A percentile compares a stretch with the other conserved stretches of the same genome.
Conservation (phyloP, 2,888 invertebrate species). For the Dromius quadrimaculatus region DNA sequence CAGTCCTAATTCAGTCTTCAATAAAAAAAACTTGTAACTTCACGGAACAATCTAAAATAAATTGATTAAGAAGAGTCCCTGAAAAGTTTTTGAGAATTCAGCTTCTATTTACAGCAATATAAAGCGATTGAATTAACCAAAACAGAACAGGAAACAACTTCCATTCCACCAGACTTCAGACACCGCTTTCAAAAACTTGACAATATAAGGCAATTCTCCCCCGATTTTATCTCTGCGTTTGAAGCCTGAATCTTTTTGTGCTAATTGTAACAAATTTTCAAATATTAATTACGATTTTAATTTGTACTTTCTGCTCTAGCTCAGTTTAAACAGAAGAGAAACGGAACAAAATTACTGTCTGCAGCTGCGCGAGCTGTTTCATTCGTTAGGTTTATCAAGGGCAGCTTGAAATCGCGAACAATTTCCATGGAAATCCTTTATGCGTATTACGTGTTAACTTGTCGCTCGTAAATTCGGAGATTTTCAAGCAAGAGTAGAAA, state of each 20-base stretch:
- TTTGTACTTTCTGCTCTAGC: conserved; percentile 26
- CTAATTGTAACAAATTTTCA: conserved; percentile 46
- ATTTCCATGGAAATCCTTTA: conserved; percentile 50
- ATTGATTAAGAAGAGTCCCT: too few relatives aligned
- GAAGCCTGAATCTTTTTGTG: not conserved
- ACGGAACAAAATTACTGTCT: conserved; percentile 41
- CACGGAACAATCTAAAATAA: too few relatives aligned
- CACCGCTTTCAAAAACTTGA: conserved; percentile 28
- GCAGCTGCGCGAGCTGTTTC: conserved; percentile 29
- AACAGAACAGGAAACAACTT: conserved; percentile 26
- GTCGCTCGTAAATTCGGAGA: conserved; percentile 51
- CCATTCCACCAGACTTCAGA: not conserved
- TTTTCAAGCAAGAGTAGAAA: conserved; percentile 37
- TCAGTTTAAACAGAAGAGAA: conserved; percentile 37
- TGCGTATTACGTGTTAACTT: conserved; percentile 51
- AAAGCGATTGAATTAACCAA: conserved; percentile 13
- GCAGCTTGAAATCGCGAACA: conserved; percentile 30
- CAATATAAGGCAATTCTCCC: conserved; percentile 20
- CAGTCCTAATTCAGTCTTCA: too few relatives aligned
- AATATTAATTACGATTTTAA: conserved; percentile 48
- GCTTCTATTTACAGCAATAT: too few relatives aligned
- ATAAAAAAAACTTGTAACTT: too few relatives aligned
- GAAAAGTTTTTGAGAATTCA: too few relatives aligned
- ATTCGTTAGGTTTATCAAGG: conserved; percentile 48
- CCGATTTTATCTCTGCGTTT: not conserved